Percentiles rank a stretch among this genome's conserved stretches.
Conservation (phyloP, 2,113 vertebrate genomes). For the Peromyscus maniculatus region DNA sequence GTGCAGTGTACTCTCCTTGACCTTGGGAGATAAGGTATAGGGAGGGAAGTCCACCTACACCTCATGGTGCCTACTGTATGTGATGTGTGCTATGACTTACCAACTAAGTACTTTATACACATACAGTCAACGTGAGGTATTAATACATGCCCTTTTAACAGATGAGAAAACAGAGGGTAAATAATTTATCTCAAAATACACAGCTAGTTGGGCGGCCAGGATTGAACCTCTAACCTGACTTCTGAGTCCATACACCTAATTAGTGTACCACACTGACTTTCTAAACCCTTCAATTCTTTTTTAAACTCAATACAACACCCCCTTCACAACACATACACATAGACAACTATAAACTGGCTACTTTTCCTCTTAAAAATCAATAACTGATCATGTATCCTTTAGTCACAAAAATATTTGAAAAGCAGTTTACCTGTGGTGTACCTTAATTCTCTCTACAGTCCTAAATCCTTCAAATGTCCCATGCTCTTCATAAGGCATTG, state of each 20-base stretch:
- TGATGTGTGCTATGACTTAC: background rate
- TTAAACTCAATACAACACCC: background rate
- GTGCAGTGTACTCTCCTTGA: background rate
- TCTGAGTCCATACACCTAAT: background rate
- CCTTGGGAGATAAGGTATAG: background rate
- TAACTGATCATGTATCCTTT: background rate
- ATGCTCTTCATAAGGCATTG: background rate
- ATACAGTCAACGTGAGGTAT: background rate
- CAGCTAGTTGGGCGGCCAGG: background rate
- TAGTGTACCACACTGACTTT: background rate
- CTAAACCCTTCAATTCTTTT: constrained; percentile 24
- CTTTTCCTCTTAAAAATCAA: constrained; percentile 8
- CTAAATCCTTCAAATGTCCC: background rate
- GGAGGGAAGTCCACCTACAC: background rate
- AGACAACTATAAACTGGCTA: background rate
- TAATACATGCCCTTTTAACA: constrained; percentile 14
- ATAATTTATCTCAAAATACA: background rate
- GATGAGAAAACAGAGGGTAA: background rate
- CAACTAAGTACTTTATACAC: background rate
- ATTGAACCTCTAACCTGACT: background rate
- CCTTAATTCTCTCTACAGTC: background rate
- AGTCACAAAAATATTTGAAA: constrained; percentile 42
- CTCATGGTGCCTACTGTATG: background rate
- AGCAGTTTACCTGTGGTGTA: background rate
- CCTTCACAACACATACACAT: background rate